A percentile compares a stretch with the other conserved stretches of the same genome.
Evolutionary conservation across 2,797 vertebrate genomes (phyloP).

Genomic region (Petrocephalus sullivani): DNA sequence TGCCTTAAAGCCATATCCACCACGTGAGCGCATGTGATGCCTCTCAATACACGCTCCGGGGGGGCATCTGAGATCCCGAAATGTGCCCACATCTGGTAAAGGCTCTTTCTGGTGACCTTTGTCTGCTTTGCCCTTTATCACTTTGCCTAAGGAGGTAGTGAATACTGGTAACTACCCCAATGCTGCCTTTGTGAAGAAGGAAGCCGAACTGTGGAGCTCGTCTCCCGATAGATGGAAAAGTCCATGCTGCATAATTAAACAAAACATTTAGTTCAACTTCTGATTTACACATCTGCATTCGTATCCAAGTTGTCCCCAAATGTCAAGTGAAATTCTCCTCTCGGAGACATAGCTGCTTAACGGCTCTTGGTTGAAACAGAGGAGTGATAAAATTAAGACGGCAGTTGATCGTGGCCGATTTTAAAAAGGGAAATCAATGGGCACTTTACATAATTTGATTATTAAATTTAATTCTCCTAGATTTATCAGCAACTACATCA

Average conservation of each 20-base stretch:
- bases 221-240: neutral
- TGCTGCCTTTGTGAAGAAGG: neutral
- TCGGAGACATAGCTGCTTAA: neutral
- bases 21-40: conserved; percentile 30
- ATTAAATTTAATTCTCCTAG: neutral
- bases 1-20: conserved; percentile 22
- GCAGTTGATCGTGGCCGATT: neutral
- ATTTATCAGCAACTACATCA: neutral
- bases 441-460: neutral
- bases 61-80: neutral
- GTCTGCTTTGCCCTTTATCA: neutral
- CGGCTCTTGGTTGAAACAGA: neutral
- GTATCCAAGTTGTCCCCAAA: neutral
- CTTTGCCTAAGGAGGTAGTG: neutral
- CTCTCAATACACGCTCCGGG: conserved; percentile 12
- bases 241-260: neutral
- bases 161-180: neutral
- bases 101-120: neutral
- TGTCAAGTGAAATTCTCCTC: neutral
- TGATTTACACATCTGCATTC: neutral
- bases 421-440: neutral
- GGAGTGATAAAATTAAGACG: neutral
- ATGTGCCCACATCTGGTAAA: neutral
- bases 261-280: neutral
- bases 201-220: neutral